These are phyloP conservation scores for Mya arenaria DNA, from an alignment of 1,140 invertebrate genomes.

Conservation along the genomic window DNA sequence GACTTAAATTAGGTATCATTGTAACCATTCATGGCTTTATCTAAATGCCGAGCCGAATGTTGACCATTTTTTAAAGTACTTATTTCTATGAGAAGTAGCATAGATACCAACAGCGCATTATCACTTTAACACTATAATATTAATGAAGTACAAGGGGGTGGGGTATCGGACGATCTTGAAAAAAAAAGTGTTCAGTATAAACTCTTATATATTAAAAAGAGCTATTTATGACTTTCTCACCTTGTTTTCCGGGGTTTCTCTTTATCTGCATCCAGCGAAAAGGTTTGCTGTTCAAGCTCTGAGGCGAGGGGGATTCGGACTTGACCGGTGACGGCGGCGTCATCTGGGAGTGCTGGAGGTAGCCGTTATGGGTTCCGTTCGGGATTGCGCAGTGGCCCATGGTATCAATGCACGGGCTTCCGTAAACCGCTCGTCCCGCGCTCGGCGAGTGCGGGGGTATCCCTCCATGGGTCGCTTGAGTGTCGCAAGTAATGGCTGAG, in stretches of 20 bases:
- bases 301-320: slow-evolving; percentile 66
- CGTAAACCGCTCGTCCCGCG: slow-evolving; percentile 58
- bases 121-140: no score
- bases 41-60: no score
- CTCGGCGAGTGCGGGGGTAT: slow-evolving; percentile 59
- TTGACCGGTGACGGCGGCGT: slow-evolving; percentile 66
- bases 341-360: slow-evolving; percentile 64
- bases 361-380: slow-evolving; percentile 63
- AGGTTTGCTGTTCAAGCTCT: slow-evolving; percentile 70
- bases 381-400: slow-evolving; percentile 65
- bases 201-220: no score
- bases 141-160: no score
- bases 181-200: no score
- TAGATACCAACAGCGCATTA: no score
- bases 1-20: no score
- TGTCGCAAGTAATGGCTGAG: slow-evolving; percentile 61
- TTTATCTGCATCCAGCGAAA: slow-evolving; percentile 79
- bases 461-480: slow-evolving; percentile 53
- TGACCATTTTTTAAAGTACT: no score
- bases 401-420: slow-evolving; percentile 61
- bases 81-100: no score
- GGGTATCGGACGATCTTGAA: no score
- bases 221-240: no score
- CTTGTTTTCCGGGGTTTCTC: slow-evolving; percentile 73
- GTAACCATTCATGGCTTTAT: no score